Percentiles rank a stretch among this genome's conserved stretches.
phyloP scores from a whole-genome alignment of 2,888 invertebrate species.

The Drosophila colorata region DNA sequence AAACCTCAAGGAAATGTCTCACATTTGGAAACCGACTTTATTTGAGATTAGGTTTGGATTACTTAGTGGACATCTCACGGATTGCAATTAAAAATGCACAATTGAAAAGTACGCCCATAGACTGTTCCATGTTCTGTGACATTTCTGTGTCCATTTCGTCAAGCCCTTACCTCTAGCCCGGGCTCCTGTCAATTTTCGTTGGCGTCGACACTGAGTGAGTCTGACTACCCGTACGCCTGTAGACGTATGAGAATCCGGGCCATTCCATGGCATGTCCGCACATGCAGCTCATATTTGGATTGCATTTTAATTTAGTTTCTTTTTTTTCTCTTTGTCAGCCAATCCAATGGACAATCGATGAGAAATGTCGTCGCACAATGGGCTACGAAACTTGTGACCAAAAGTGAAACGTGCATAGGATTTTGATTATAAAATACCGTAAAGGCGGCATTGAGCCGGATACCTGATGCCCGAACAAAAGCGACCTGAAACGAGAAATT shows the following conservation, averaged over 20 bases:
- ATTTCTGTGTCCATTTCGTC: no score
- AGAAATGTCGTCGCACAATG: not conserved
- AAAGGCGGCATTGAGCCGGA: not conserved
- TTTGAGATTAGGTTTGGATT: no score
- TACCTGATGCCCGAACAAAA: not conserved
- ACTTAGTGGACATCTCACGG: no score
- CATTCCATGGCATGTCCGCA: slow-evolving; percentile 32
- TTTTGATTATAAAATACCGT: slow-evolving; percentile 38
- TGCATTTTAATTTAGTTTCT: slow-evolving; percentile 54
- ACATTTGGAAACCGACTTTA: no score
- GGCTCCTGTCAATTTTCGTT: no score
- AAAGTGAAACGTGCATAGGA: slow-evolving; percentile 46
- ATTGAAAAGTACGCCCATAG: no score
- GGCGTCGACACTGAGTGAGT: not conserved
- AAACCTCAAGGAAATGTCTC: no score
- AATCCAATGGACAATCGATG: slow-evolving; percentile 32
- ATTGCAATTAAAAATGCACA: no score
- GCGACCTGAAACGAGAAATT: slow-evolving; percentile 8
- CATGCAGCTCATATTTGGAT: slow-evolving; percentile 41
- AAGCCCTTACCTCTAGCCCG: no score
- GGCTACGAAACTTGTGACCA: slow-evolving; percentile 25
- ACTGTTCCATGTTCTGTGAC: no score
- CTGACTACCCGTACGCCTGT: no score
- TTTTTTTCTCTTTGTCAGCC: not conserved
- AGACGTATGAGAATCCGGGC: slow-evolving; percentile 11